Conservation (phyloP, 2,888 invertebrate species). For the Augochlorella aurata region DNA sequence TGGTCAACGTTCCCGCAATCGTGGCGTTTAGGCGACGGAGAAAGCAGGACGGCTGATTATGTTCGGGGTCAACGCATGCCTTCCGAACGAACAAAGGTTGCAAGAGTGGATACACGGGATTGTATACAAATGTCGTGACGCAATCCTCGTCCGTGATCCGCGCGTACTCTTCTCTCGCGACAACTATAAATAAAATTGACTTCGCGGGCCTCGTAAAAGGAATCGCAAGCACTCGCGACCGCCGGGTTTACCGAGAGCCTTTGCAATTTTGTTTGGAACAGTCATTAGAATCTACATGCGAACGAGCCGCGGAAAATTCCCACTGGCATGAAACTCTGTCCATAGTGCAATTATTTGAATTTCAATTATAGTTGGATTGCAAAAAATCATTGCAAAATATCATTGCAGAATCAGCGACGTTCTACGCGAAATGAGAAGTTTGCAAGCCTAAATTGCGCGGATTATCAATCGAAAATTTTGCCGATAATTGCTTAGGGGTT, state of each 20-base stretch:
- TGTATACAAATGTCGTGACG: conserved; percentile 56
- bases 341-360: neutral
- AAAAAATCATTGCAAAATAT: too few species aligned
- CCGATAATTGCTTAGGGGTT: neutral
- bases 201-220: conserved; percentile 20
- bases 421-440: neutral
- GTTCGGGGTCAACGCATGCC: conserved; percentile 56
- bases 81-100: conserved; percentile 53
- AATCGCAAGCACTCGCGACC: neutral
- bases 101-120: conserved; percentile 32
- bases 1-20: conserved; percentile 37
- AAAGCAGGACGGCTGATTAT: conserved; percentile 54
- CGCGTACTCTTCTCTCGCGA: neutral
- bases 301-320: neutral
- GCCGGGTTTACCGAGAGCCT: neutral
- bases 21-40: conserved; percentile 32
- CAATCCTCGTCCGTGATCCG: conserved; percentile 18
- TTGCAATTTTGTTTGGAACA: conserved; percentile 9
- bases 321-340: neutral
- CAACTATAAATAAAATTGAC: conserved; percentile 12
- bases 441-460: neutral
- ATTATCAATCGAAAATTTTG: conserved; percentile 18
- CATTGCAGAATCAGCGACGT: neutral
- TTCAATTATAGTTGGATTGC: too few species aligned
- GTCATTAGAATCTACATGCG: neutral